phyloP scores from a whole-genome alignment of 2,888 invertebrate genomes.

The Caenorhabditis japonica region DNA sequence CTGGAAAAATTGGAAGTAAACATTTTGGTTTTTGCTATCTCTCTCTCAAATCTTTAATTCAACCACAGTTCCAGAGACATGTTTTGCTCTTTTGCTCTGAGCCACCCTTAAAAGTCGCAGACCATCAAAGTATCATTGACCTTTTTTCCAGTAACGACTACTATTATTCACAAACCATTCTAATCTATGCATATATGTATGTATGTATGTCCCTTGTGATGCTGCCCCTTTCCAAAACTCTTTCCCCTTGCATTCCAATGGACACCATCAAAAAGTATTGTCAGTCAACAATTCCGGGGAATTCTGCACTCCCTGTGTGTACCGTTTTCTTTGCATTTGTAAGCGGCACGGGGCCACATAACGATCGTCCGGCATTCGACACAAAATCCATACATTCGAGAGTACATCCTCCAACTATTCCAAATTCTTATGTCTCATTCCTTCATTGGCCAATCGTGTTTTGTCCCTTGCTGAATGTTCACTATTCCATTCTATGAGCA shows the following conservation, averaged over 20 bases:
- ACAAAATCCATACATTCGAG: conserved; percentile 48
- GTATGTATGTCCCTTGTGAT: conserved; percentile 5
- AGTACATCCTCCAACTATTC: conserved; percentile 47
- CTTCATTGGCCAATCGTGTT: conserved; percentile 35
- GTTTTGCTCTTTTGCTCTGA: too few relatives aligned
- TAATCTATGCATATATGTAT: conserved; percentile 40
- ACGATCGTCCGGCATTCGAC: conserved; percentile 18
- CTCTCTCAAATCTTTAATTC: too few relatives aligned
- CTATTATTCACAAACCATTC: conserved; percentile 11
- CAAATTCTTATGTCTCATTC: conserved; percentile 43
- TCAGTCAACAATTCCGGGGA: conserved; percentile 28
- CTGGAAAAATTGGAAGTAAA: too few relatives aligned
- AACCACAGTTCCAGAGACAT: too few relatives aligned
- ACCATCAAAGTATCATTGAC: conserved; percentile 28
- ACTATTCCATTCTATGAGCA: conserved; percentile 41
- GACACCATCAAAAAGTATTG: conserved; percentile 25
- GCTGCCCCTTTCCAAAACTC: too few relatives aligned
- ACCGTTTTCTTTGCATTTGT: conserved; percentile 49
- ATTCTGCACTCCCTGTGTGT: conserved; percentile 14
- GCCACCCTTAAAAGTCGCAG: not conserved
- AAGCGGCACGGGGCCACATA: conserved; percentile 31
- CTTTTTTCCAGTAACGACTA: conserved; percentile 24
- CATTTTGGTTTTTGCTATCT: too few relatives aligned
- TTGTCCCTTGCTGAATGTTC: conserved; percentile 29
- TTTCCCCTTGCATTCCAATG: conserved; percentile 43